These are phyloP conservation scores for Drosophila conformis DNA, from an alignment of 2,888 invertebrate genomes.

Conservation along the genomic window DNA sequence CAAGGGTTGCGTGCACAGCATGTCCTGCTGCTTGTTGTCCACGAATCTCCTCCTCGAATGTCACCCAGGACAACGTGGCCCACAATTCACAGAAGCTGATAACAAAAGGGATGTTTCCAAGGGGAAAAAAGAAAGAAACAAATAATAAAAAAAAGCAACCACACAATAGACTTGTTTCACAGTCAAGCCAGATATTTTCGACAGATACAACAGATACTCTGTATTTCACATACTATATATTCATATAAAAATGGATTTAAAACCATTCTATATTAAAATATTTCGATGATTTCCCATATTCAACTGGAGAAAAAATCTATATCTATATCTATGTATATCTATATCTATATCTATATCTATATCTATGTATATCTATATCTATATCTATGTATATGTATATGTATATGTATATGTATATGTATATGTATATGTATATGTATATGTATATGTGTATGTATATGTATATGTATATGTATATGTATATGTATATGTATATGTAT, in stretches of 20 bases:
- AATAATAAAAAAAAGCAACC: constrained; percentile 29
- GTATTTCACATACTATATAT: background rate
- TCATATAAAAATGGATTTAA: background rate
- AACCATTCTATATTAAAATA: background rate
- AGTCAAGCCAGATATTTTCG: background rate
- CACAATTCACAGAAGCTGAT: constrained; percentile 59
- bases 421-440: background rate
- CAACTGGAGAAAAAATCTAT: background rate
- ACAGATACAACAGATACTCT: background rate
- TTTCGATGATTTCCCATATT: background rate
- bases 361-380: background rate
- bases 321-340: background rate
- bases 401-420: background rate
- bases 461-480: no score
- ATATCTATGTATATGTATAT: no score
- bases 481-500: no score
- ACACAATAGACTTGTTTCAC: constrained; percentile 4
- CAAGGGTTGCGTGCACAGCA: constrained; percentile 53
- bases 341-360: background rate
- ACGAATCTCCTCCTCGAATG: constrained; percentile 7
- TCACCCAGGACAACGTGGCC: constrained; percentile 2
- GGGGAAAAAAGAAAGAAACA: constrained; percentile 8
- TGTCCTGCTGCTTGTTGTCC: background rate
- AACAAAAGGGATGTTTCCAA: constrained; percentile 62
- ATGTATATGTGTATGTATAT: background rate